A percentile compares a stretch with the other conserved stretches of the same genome.
phyloP scores from a whole-genome alignment of 2,113 vertebrate genomes.

The Cyphomyrus discorhynchus region DNA sequence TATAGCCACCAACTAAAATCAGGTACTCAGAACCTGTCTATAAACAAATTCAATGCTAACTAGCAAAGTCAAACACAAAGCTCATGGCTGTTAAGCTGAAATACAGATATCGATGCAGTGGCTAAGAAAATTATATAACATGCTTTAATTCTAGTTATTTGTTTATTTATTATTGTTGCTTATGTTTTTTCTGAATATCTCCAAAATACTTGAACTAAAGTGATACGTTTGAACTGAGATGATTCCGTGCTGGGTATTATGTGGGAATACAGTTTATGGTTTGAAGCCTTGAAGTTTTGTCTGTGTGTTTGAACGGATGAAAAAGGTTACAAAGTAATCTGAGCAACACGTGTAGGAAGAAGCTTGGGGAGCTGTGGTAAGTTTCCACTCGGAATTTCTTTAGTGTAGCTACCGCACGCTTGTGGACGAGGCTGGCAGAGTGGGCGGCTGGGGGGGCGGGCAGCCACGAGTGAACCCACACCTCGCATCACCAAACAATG shows the following conservation, averaged over 20 bases:
- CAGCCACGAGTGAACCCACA: not conserved
- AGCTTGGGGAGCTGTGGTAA: not conserved
- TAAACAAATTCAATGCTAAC: not conserved
- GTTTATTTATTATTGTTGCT: not conserved
- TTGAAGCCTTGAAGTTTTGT: not conserved
- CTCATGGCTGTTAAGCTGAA: not conserved
- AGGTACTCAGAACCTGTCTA: not conserved
- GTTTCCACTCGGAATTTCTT: not conserved
- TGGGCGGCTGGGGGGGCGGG: not conserved
- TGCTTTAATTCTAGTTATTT: not conserved
- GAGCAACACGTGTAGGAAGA: not conserved
- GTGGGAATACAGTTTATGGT: not conserved
- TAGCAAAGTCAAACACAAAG: not conserved
- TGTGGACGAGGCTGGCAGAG: not conserved
- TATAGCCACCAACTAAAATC: constrained; percentile 17
- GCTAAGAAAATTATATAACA: not conserved
- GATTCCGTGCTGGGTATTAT: not conserved
- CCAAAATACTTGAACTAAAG: not conserved
- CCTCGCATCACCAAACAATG: not conserved
- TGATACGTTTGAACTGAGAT: not conserved
- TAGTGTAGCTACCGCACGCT: not conserved
- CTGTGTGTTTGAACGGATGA: not conserved
- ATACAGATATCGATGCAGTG: not conserved
- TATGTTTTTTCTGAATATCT: not conserved
- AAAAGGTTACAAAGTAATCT: not conserved